A percentile compares a stretch with the other conserved stretches of the same genome.
These are phyloP conservation scores for Vandiemenella viatica DNA, from an alignment of 2,888 invertebrate genomes.

Conservation along the genomic window DNA sequence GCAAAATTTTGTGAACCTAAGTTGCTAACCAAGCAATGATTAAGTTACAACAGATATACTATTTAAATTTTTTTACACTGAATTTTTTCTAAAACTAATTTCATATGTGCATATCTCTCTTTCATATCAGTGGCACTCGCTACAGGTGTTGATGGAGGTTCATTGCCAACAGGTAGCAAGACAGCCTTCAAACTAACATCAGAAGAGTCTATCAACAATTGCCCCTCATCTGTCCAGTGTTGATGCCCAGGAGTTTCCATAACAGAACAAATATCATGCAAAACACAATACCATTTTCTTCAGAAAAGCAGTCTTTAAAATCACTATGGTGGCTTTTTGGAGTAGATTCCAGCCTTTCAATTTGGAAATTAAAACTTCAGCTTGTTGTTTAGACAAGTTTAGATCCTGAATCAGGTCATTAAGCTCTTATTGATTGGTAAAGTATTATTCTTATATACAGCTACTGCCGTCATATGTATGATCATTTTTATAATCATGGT, in stretches of 20 bases:
- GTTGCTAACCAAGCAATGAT: not conserved
- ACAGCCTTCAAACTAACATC: not conserved
- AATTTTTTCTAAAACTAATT: not conserved
- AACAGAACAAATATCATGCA: not conserved
- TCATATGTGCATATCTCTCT: not conserved
- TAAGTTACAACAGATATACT: not conserved
- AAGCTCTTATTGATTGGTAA: slow-evolving; percentile 1
- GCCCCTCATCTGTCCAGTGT: not conserved
- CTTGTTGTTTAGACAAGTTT: not conserved
- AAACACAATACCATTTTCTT: slow-evolving; percentile 2
- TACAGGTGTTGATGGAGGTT: not conserved
- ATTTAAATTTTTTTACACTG: not conserved
- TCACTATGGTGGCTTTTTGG: not conserved
- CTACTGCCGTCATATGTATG: slow-evolving; percentile 1
- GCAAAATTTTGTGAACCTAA: not conserved
- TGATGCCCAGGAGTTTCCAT: not conserved
- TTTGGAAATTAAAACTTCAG: slow-evolving; percentile 3
- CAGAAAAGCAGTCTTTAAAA: not conserved
- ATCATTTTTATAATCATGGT: not conserved
- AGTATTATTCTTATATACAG: not conserved
- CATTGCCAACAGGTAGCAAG: not conserved
- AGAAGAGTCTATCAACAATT: not conserved
- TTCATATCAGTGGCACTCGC: not conserved
- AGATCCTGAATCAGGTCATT: not conserved
- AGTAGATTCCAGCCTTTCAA: not conserved